phyloP scores from a whole-genome alignment of 2,797 vertebrate species.

The Hapalemur alaotrensis region DNA sequence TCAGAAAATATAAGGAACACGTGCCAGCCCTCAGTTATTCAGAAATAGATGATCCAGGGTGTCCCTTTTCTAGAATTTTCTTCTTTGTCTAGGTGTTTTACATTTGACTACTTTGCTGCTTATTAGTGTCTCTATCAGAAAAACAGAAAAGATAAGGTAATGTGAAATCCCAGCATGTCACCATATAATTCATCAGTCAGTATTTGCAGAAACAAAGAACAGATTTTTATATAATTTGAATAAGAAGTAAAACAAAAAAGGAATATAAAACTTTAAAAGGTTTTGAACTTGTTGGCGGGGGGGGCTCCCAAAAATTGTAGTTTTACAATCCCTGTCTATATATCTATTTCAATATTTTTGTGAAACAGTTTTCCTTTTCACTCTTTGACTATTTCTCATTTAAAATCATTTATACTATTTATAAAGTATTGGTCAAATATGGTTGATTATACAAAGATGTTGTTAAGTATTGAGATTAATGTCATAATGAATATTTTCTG shows the following conservation, averaged over 20 bases:
- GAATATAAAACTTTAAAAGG: background rate
- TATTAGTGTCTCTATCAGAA: background rate
- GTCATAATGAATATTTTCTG: background rate
- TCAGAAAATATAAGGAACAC: background rate
- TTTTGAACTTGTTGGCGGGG: background rate
- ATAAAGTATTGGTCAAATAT: background rate
- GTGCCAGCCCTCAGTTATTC: background rate
- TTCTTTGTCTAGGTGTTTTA: background rate
- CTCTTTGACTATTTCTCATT: background rate
- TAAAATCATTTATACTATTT: background rate
- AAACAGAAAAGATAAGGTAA: background rate
- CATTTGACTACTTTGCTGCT: background rate
- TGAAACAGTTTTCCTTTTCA: background rate
- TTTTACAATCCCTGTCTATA: background rate
- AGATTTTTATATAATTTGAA: background rate
- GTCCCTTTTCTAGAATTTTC: background rate
- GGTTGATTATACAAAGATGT: background rate
- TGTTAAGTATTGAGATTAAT: background rate
- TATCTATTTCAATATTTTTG: background rate
- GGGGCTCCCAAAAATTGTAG: background rate
- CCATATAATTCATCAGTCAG: background rate
- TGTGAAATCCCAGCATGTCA: background rate
- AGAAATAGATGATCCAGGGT: background rate
- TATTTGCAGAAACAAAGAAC: background rate
- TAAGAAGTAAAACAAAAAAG: background rate